phyloP scores from a whole-genome alignment of 2,797 vertebrate species.

The Rousettus madagascariensis region DNA sequence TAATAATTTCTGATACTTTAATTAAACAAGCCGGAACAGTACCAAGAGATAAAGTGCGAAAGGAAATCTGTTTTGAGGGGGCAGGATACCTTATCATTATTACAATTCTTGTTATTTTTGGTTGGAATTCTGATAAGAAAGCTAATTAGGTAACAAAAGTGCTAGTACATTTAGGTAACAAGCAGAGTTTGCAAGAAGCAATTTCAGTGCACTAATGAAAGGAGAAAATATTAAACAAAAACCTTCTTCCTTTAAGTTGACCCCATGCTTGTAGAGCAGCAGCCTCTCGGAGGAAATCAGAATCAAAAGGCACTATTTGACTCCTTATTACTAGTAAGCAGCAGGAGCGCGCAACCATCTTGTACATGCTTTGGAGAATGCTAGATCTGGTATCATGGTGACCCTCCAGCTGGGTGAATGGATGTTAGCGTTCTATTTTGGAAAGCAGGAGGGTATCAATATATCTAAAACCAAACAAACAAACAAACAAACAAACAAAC shows the following conservation, averaged over 20 bases:
- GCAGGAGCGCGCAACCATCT: background rate
- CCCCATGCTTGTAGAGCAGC: slow-evolving; percentile 8
- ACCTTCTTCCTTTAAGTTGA: slow-evolving; percentile 53
- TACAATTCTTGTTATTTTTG: slow-evolving; percentile 81
- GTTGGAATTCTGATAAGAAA: slow-evolving; percentile 82
- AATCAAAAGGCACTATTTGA: slow-evolving; percentile 31
- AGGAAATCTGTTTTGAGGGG: slow-evolving; percentile 70
- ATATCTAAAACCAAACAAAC: background rate
- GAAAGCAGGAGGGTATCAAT: slow-evolving; percentile 51
- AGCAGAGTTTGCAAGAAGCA: slow-evolving; percentile 72
- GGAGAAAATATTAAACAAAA: slow-evolving; percentile 59
- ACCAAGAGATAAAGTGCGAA: slow-evolving; percentile 74
- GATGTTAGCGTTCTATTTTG: slow-evolving; percentile 22
- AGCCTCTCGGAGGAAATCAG: background rate
- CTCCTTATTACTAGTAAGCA: slow-evolving; percentile 51
- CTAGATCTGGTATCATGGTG: background rate
- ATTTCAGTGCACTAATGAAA: slow-evolving; percentile 69
- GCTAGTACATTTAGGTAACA: slow-evolving; percentile 72
- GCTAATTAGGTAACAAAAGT: slow-evolving; percentile 79
- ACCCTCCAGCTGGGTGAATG: slow-evolving; percentile 34
- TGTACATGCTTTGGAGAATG: slow-evolving; percentile 30
- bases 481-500: background rate
- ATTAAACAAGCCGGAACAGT: slow-evolving; percentile 80
- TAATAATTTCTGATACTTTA: slow-evolving; percentile 82
- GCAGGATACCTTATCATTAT: slow-evolving; percentile 73